Evolutionary conservation across 2,888 invertebrate genomes (phyloP).

Genomic region (Aromia moschata): DNA sequence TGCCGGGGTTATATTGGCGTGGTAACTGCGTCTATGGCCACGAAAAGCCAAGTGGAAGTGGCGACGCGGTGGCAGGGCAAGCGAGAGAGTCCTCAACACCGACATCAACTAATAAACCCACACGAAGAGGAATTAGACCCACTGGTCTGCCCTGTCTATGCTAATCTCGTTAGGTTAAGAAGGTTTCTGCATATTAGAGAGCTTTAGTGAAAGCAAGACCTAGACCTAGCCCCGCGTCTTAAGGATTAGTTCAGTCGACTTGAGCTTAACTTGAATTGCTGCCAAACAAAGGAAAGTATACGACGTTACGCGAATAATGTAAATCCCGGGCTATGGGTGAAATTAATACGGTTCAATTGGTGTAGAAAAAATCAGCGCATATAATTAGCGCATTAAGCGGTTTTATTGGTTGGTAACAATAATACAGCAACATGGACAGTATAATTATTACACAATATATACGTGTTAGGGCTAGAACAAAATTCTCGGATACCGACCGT

Average conservation of each 20-base stretch:
- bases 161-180: conserved; percentile 79
- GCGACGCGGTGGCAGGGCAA: conserved; percentile 34
- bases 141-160: conserved; percentile 71
- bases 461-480: too few relatives aligned
- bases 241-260: conserved; percentile 70
- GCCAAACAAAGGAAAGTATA: conserved; percentile 58
- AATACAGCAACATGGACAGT: too few relatives aligned
- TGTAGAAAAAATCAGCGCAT: background rate
- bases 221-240: conserved; percentile 65
- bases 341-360: conserved; percentile 16
- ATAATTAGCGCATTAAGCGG: too few relatives aligned
- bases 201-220: conserved; percentile 67
- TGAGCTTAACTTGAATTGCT: conserved; percentile 63
- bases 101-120: conserved; percentile 52
- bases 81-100: conserved; percentile 35
- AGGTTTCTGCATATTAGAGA: conserved; percentile 77
- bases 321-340: conserved; percentile 21
- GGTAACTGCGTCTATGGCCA: conserved; percentile 21
- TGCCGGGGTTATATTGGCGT: conserved; percentile 2
- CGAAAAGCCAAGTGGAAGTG: conserved; percentile 32
- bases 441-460: too few relatives aligned
- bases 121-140: conserved; percentile 51
- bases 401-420: too few relatives aligned
- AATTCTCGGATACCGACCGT: too few relatives aligned
- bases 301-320: conserved; percentile 48